These are phyloP conservation scores for Podilymbus podiceps DNA, from an alignment of 2,113 vertebrate genomes.

Conservation along the genomic window DNA sequence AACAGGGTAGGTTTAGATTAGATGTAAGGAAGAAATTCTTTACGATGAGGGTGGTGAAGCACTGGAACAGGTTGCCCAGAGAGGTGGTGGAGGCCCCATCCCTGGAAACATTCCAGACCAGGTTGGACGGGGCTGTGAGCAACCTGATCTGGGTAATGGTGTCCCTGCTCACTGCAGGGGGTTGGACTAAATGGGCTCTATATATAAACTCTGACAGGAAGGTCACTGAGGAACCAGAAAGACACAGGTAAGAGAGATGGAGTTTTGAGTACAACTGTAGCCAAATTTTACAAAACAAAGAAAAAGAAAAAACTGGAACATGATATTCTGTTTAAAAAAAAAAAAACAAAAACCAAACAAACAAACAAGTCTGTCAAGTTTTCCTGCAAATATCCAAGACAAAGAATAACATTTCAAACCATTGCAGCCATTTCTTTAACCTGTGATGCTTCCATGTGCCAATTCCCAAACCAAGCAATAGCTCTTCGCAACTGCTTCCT, in stretches of 20 bases:
- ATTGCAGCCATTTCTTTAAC: background rate
- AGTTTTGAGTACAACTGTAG: background rate
- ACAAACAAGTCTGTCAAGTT: background rate
- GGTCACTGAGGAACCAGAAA: background rate
- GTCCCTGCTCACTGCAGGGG: no score
- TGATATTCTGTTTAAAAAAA: background rate
- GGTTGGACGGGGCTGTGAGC: no score
- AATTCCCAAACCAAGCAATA: background rate
- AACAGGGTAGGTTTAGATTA: no score
- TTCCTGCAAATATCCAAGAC: background rate
- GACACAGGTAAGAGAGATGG: background rate
- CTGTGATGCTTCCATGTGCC: accelerated
- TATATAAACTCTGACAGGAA: background rate
- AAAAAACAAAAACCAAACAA: background rate
- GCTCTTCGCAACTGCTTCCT: background rate
- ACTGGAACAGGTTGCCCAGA: no score
- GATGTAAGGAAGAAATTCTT: no score
- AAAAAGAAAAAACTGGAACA: background rate
- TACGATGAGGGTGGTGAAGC: no score
- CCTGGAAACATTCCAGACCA: no score
- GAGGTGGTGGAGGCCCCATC: no score
- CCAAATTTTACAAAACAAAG: background rate
- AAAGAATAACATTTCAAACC: background rate
- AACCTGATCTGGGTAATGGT: no score
- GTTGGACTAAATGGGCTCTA: no score